Conservation (phyloP, 2,888 invertebrate genomes). For the Gymnoscelis rufifasciata region DNA sequence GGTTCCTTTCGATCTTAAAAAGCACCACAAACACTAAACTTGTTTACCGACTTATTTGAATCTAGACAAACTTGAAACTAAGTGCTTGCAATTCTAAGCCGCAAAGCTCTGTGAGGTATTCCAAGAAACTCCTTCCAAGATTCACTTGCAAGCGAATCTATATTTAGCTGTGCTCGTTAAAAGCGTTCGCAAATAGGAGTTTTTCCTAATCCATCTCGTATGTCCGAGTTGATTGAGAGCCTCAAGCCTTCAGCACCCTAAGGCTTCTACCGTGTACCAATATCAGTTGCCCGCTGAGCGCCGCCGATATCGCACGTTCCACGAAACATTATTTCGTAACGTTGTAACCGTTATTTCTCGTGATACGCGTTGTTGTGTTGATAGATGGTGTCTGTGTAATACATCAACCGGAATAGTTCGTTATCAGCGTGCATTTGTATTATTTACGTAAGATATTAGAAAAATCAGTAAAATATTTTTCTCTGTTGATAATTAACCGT, state of each 20-base stretch:
- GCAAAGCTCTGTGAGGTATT: no score
- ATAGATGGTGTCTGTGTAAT: background rate
- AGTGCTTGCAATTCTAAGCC: no score
- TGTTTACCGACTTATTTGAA: no score
- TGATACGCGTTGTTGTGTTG: conserved; percentile 1
- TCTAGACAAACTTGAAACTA: no score
- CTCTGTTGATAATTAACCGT: no score
- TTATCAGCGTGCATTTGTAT: no score
- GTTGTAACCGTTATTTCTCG: background rate
- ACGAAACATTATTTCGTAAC: conserved; percentile 1
- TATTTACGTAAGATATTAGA: no score
- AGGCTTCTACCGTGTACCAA: conserved; percentile 5
- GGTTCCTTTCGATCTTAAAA: no score
- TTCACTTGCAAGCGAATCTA: conserved; percentile 29
- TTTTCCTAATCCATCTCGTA: conserved; percentile 49
- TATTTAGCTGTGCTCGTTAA: conserved; percentile 37
- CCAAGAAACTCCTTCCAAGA: background rate
- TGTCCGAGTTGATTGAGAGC: conserved; percentile 42
- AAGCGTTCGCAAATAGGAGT: conserved; percentile 42
- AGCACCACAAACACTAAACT: no score
- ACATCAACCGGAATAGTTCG: no score
- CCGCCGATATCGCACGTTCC: conserved; percentile 18
- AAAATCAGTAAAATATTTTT: no score
- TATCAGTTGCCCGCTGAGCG: conserved; percentile 20
- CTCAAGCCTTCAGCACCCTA: conserved; percentile 16